phyloP scores from a whole-genome alignment of 2,797 vertebrate species.

The Poecilia gillii region DNA sequence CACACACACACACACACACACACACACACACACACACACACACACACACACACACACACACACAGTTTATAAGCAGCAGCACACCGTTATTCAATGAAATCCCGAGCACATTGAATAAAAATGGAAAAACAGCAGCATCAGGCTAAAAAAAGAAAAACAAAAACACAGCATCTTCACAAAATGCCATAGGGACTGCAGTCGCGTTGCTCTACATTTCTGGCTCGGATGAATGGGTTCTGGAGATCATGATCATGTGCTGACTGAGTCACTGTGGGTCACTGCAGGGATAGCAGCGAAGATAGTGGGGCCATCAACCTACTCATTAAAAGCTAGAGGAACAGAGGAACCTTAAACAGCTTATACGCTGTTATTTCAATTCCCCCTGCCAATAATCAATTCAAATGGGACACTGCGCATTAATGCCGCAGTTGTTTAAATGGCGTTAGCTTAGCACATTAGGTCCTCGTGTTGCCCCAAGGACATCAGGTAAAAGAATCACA shows the following conservation, averaged over 20 bases:
- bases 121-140: conserved; percentile 41
- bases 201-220: conserved; percentile 58
- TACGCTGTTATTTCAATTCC: conserved; percentile 56
- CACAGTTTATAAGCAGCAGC: not conserved
- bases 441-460: conserved; percentile 24
- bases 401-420: conserved; percentile 53
- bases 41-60: not conserved
- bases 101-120: conserved; percentile 47
- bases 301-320: conserved; percentile 51
- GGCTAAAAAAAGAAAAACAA: conserved; percentile 24
- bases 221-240: conserved; percentile 59
- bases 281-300: conserved; percentile 57
- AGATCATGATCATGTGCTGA: conserved; percentile 68
- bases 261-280: conserved; percentile 69
- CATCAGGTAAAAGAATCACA: conserved; percentile 35
- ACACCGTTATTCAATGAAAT: conserved; percentile 24
- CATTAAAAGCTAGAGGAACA: conserved; percentile 64
- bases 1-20: not conserved
- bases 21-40: conserved; percentile 23
- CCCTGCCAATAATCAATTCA: conserved; percentile 64
- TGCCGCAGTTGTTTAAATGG: conserved; percentile 58
- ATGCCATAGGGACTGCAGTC: conserved; percentile 59
- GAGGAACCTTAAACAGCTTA: conserved; percentile 62
- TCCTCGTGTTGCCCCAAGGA: conserved; percentile 39
- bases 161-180: conserved; percentile 37